Conservation (phyloP, 2,888 invertebrate genomes). For the Tenthredo scrophulariae region DNA sequence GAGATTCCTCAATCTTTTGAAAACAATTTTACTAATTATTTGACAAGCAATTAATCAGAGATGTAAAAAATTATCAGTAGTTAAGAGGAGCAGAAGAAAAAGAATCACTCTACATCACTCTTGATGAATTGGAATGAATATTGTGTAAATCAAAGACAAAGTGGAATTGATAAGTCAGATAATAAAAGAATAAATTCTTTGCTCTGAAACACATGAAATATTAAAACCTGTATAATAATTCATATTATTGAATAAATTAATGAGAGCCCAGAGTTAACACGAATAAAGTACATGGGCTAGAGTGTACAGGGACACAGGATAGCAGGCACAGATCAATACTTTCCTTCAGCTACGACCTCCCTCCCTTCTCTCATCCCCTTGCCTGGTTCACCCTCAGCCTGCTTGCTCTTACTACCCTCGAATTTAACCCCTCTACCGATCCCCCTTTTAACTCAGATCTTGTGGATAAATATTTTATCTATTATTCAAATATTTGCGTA, state of each 20-base stretch:
- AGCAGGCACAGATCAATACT: constrained; percentile 78
- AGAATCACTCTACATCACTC: not conserved
- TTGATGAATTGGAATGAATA: not conserved
- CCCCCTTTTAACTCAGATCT: constrained; percentile 58
- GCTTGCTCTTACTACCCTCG: constrained; percentile 66
- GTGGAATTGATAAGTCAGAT: not conserved
- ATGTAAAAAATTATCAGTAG: not conserved
- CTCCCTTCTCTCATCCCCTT: constrained; percentile 63
- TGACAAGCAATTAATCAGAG: not conserved
- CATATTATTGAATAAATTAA: constrained; percentile 27
- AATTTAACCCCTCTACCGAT: constrained; percentile 65
- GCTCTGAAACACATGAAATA: constrained; percentile 30
- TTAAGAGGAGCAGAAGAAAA: not conserved
- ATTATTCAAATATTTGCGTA: constrained; percentile 30
- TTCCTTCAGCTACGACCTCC: constrained; percentile 76
- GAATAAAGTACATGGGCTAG: constrained; percentile 65
- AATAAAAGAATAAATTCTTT: constrained; percentile 22
- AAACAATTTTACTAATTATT: not conserved
- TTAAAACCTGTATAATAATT: constrained; percentile 60
- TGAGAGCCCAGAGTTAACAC: constrained; percentile 66
- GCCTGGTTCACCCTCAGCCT: constrained; percentile 60
- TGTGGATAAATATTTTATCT: constrained; percentile 57
- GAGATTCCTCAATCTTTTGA: not conserved
- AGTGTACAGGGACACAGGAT: constrained; percentile 74
- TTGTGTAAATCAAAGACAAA: not conserved